Evolutionary conservation across 2,113 vertebrate species (phyloP), one percentile per base, ranked within the genome.

Genomic region (Phyllostomus discolor): DNA sequence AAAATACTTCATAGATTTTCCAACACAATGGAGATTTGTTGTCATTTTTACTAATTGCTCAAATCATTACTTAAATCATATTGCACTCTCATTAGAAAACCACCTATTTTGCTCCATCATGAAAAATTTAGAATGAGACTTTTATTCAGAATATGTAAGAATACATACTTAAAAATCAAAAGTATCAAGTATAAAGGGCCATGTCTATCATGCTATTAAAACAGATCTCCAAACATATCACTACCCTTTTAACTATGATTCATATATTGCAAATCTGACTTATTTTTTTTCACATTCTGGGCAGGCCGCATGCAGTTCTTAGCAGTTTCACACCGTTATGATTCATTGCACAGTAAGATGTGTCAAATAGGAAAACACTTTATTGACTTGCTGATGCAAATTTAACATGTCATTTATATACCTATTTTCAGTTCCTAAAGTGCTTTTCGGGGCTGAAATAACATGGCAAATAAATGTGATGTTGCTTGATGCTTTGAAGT

Each of bases 361-460:
- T 90, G 84, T 93, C 85, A 95, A 92, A 88, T 64, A 97, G 70
- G 20, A 95, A 95, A 97, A 96, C 62, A 94, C 54, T 85, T 91
- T 67, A 90, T 48, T 76, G 62, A 76, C 62, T 94, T 88, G 72
- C 48, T 89, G 86, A 93, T 96, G 72, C 96, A 97, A 98, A 97
- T 96, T 92, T 97, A 97, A 79, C 15, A 0, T 90, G 88, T 92
- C 94, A 92, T 79, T 97, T 97, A 94, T 86, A 67, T 92, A 73
- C 76, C 54, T 88, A 94, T 95, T 96, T 95, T 43, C 70, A 82
- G 67, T 66, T 81, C 76, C 94, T 97, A 95, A 94, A 95, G 86
- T 83, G 14, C 6, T 85, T 95, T 88, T 31, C 3, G 2, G 83
- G 16, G 62, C 72, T 92, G 72, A 97, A 97, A 96, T 92, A 96